These are phyloP conservation scores for Sinelater perroti DNA, from an alignment of 2,888 invertebrate genomes.

Conservation along the genomic window DNA sequence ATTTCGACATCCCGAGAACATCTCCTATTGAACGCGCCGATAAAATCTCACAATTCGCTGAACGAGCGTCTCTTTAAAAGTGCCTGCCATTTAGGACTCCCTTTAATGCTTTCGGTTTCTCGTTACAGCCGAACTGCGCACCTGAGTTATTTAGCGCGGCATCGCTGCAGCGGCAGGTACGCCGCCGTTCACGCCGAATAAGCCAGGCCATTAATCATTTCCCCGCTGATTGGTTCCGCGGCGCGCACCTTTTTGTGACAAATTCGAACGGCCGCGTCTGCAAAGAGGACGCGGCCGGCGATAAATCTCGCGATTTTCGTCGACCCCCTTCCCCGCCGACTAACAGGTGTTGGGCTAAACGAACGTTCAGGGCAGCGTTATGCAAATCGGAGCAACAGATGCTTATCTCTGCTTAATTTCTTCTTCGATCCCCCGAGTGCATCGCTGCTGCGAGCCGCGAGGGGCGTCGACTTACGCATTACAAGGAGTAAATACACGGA, in stretches of 20 bases:
- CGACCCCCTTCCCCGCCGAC: slow-evolving; percentile 1
- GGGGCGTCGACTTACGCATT: slow-evolving; percentile 16
- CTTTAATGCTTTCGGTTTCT: background rate
- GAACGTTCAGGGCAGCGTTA: slow-evolving; percentile 28
- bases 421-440: slow-evolving; percentile 24
- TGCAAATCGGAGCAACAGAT: slow-evolving; percentile 38
- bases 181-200: background rate
- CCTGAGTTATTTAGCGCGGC: slow-evolving; percentile 1
- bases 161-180: background rate
- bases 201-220: slow-evolving; percentile 7
- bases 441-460: background rate
- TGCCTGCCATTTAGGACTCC: background rate
- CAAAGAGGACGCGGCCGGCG: background rate
- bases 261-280: background rate
- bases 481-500: slow-evolving; percentile 14
- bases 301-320: slow-evolving; percentile 15
- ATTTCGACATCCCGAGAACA: no score
- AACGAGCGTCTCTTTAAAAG: background rate
- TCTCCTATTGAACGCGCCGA: background rate
- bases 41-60: background rate
- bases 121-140: background rate
- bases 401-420: slow-evolving; percentile 33
- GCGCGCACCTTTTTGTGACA: slow-evolving; percentile 10
- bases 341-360: slow-evolving; percentile 28
- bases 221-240: background rate